Evolutionary conservation across 2,113 vertebrate species (phyloP).

Genomic region (Pardalotus punctatus): DNA sequence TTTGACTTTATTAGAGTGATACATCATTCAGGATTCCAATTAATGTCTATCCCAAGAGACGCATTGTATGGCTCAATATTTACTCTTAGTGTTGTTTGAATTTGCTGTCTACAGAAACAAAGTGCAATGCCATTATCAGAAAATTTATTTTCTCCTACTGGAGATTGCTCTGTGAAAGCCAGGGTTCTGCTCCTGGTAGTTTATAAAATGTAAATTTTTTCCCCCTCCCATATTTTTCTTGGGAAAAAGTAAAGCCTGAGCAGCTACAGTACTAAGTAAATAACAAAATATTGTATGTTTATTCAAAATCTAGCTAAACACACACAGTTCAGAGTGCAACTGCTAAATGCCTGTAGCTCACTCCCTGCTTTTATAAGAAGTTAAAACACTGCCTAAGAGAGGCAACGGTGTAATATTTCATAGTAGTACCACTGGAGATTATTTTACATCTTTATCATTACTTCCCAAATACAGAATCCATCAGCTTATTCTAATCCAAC

Average conservation of each 20-base stretch:
- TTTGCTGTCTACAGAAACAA: slow-evolving; percentile 20
- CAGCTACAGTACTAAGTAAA: background rate
- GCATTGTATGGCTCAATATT: background rate
- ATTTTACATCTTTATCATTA: background rate
- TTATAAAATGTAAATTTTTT: background rate
- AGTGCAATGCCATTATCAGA: background rate
- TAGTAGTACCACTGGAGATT: background rate
- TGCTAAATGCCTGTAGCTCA: background rate
- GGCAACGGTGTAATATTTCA: background rate
- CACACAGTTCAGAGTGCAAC: background rate
- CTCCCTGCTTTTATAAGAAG: background rate
- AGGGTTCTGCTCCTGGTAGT: background rate
- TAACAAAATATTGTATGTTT: background rate
- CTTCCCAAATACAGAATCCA: background rate
- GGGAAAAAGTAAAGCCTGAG: background rate
- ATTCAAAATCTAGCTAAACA: background rate
- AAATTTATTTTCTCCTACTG: slow-evolving; percentile 21
- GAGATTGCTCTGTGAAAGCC: background rate
- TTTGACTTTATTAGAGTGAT: slow-evolving; percentile 53
- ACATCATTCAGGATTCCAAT: slow-evolving; percentile 36
- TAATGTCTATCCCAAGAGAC: background rate
- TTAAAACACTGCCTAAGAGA: background rate
- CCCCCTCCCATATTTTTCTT: background rate
- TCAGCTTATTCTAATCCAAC: background rate
- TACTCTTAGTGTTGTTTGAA: slow-evolving; percentile 32